Percentiles rank a stretch among this genome's conserved stretches.
Conservation (phyloP, 2,113 vertebrate species). For the Clinocottus analis region DNA sequence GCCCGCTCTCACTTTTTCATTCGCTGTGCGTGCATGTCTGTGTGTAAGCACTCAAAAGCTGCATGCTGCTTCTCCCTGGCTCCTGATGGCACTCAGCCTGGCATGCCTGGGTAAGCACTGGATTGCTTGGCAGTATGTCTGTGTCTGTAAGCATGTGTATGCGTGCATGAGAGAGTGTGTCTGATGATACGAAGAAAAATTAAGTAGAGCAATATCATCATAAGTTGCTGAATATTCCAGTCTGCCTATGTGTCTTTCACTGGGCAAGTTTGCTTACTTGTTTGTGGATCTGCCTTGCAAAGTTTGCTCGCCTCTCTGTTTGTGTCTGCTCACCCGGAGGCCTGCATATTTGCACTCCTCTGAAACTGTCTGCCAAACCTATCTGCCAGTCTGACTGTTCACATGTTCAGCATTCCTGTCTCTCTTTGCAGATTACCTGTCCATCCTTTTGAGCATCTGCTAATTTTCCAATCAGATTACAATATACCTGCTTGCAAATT, state of each 20-base stretch:
- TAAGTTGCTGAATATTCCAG: conserved; percentile 29
- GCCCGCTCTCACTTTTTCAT: conserved; percentile 4
- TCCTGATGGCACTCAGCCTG: conserved; percentile 50
- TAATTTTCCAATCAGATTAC: conserved; percentile 11
- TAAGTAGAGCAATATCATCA: conserved; percentile 24
- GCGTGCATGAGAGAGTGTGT: neutral
- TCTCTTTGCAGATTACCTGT: neutral
- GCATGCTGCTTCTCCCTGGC: conserved; percentile 45
- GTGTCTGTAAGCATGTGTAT: conserved; percentile 21
- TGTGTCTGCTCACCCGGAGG: conserved; percentile 38
- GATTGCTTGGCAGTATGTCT: conserved; percentile 34
- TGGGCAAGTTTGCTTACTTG: conserved; percentile 11
- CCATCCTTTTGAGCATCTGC: conserved; percentile 11
- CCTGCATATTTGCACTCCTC: conserved; percentile 57
- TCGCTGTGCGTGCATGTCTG: conserved; percentile 9
- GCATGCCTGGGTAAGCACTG: conserved; percentile 52
- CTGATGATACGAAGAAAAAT: conserved; percentile 22
- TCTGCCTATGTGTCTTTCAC: conserved; percentile 18
- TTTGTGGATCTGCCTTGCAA: conserved; percentile 42
- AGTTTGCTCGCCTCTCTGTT: conserved; percentile 44
- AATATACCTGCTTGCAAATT: neutral
- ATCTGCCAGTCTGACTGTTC: conserved; percentile 16
- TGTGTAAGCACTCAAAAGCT: conserved; percentile 46
- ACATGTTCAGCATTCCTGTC: conserved; percentile 7
- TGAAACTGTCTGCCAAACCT: conserved; percentile 41